Evolutionary conservation across 2,797 vertebrate genomes (phyloP).

Genomic region (Oryzias dopingdopingensis): DNA sequence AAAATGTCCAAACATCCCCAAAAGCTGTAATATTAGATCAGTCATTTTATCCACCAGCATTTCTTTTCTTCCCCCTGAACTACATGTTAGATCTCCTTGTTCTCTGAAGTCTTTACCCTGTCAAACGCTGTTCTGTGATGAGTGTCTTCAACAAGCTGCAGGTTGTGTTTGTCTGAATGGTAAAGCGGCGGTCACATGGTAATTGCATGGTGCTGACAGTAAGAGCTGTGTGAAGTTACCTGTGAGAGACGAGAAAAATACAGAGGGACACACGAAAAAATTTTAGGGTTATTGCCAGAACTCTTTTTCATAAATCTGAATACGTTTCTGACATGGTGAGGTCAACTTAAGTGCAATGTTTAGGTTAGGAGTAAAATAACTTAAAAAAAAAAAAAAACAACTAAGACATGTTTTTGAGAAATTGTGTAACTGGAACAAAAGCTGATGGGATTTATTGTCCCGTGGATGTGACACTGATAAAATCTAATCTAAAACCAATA

Average conservation of each 20-base stretch:
- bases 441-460: no score
- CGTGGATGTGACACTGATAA: no score
- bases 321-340: no score
- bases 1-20: slow-evolving; percentile 37
- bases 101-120: not conserved
- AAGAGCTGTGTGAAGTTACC: slow-evolving; percentile 48
- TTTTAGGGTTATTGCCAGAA: not conserved
- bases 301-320: not conserved
- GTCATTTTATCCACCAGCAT: slow-evolving; percentile 51
- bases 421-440: no score
- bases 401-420: no score
- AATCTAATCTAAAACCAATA: no score
- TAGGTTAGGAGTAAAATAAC: no score
- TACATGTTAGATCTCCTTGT: slow-evolving; percentile 44
- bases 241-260: slow-evolving; percentile 19
- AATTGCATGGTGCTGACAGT: slow-evolving; percentile 51
- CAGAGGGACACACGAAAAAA: slow-evolving; percentile 19
- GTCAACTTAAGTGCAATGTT: no score
- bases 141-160: not conserved
- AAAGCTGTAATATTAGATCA: slow-evolving; percentile 31
- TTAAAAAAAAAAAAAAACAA: no score
- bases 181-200: slow-evolving; percentile 26
- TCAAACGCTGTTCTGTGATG: slow-evolving; percentile 8
- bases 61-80: slow-evolving; percentile 4
- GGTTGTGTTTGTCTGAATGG: slow-evolving; percentile 20